Evolutionary conservation across 1,140 invertebrate genomes (phyloP).

Genomic region (Choristoneura fumiferana): DNA sequence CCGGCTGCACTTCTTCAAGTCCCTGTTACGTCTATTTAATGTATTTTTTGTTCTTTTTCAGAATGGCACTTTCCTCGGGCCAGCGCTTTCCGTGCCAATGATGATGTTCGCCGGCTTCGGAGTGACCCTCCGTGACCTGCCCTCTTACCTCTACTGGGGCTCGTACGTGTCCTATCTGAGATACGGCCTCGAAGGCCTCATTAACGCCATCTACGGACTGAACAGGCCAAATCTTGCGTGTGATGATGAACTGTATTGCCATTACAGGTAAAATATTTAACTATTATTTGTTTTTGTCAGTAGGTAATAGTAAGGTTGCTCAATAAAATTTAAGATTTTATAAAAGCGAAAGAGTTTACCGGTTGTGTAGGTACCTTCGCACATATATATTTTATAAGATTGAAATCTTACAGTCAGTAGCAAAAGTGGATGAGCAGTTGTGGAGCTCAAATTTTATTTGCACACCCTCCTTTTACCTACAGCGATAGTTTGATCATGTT

Average conservation of each 20-base stretch:
- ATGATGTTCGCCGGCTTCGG: constrained; percentile 95
- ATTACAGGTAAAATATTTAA: constrained; percentile 81
- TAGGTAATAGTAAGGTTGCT: no score
- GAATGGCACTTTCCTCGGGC: constrained; percentile 91
- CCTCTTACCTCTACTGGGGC: constrained; percentile 90
- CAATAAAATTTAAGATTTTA: no score
- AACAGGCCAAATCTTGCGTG: constrained; percentile 83
- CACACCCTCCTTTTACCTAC: no score
- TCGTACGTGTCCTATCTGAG: constrained; percentile 92
- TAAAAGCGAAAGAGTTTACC: no score
- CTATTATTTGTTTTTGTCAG: neutral
- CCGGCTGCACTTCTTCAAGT: no score
- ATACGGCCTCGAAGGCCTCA: constrained; percentile 92
- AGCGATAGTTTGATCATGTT: no score
- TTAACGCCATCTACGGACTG: constrained; percentile 90
- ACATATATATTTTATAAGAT: no score
- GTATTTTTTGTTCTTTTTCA: constrained; percentile 46
- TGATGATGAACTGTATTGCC: constrained; percentile 82
- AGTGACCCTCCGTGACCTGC: constrained; percentile 87
- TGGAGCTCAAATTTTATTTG: no score
- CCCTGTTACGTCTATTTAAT: no score
- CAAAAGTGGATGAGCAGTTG: no score
- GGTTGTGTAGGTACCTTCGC: no score
- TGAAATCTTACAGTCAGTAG: no score
- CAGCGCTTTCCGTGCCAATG: constrained; percentile 87